Percentiles rank a stretch among this genome's conserved stretches.
These are phyloP conservation scores for Promerops cafer DNA, from an alignment of 2,113 vertebrate genomes.

Conservation along the genomic window DNA sequence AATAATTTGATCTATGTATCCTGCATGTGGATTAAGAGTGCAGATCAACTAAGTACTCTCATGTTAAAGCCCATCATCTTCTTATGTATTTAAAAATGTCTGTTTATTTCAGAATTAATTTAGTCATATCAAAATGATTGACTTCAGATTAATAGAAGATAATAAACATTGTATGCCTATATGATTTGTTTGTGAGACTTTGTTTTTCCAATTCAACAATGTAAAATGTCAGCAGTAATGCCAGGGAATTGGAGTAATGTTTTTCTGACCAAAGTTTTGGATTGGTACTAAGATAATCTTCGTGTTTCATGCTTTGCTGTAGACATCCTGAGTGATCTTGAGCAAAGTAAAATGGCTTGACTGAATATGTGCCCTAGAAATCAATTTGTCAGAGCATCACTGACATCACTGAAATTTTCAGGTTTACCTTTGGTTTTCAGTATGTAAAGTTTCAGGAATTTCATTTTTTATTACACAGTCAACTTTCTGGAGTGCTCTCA, in stretches of 20 bases:
- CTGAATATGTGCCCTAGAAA: not conserved
- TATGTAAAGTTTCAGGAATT: not conserved
- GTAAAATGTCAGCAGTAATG: not conserved
- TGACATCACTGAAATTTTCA: not conserved
- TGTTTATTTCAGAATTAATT: conserved; percentile 57
- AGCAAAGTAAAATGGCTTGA: not conserved
- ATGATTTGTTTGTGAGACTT: conserved; percentile 1
- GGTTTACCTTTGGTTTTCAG: not conserved
- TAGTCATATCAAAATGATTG: conserved; percentile 42
- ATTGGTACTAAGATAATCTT: not conserved
- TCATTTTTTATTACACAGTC: not conserved
- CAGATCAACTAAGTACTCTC: conserved; percentile 29
- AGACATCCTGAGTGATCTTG: not conserved
- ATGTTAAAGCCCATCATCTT: conserved; percentile 31
- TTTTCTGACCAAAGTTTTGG: not conserved
- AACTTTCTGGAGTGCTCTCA: not conserved
- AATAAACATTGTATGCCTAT: conserved; percentile 71
- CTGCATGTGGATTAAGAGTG: conserved; percentile 67
- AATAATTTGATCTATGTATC: conserved; percentile 31
- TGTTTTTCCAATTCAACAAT: conserved; percentile 1
- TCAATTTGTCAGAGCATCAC: not conserved
- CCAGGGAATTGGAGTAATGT: not conserved
- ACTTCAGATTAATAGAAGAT: conserved; percentile 52
- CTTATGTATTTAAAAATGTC: conserved; percentile 50
- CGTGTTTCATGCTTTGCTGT: not conserved